A percentile compares a stretch with the other conserved stretches of the same genome.
Conservation (phyloP, 2,113 vertebrate genomes). For the Syngnathus floridae region DNA sequence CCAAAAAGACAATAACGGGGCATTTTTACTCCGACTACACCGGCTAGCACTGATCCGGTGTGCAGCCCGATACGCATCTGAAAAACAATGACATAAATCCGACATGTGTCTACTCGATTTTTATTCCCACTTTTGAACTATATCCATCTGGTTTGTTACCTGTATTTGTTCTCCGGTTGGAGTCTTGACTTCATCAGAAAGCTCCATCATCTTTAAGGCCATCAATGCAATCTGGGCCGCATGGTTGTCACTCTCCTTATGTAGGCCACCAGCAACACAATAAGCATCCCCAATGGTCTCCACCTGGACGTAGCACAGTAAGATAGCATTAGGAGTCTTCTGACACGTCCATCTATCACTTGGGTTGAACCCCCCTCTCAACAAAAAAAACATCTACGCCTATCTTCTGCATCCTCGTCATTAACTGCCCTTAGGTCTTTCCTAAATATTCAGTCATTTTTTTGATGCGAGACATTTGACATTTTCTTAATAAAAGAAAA, state of each 20-base stretch:
- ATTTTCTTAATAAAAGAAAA: too few relatives aligned
- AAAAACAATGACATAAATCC: background rate
- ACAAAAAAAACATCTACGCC: too few relatives aligned
- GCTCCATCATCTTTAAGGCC: constrained; percentile 98
- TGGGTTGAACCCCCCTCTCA: too few relatives aligned
- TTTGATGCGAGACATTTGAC: too few relatives aligned
- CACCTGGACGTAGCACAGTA: constrained; percentile 72
- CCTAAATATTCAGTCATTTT: too few relatives aligned
- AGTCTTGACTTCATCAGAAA: constrained; percentile 88
- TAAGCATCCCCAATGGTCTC: constrained; percentile 98
- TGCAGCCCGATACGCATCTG: constrained; percentile 97
- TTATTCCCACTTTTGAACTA: too few relatives aligned
- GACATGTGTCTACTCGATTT: background rate
- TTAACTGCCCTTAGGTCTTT: too few relatives aligned
- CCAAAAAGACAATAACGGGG: constrained; percentile 98
- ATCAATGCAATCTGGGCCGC: constrained; percentile 90
- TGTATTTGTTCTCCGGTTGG: constrained; percentile 92
- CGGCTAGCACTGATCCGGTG: constrained; percentile 92
- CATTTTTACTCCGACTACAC: constrained; percentile 96
- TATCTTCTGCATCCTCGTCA: too few relatives aligned
- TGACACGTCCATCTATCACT: background rate
- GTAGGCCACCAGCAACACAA: constrained; percentile 92
- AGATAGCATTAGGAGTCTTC: background rate
- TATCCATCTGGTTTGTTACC: constrained; percentile 63
- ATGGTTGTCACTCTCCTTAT: constrained; percentile 89